Conservation (phyloP, 2,113 vertebrate genomes). For the Centrocercus urophasianus region DNA sequence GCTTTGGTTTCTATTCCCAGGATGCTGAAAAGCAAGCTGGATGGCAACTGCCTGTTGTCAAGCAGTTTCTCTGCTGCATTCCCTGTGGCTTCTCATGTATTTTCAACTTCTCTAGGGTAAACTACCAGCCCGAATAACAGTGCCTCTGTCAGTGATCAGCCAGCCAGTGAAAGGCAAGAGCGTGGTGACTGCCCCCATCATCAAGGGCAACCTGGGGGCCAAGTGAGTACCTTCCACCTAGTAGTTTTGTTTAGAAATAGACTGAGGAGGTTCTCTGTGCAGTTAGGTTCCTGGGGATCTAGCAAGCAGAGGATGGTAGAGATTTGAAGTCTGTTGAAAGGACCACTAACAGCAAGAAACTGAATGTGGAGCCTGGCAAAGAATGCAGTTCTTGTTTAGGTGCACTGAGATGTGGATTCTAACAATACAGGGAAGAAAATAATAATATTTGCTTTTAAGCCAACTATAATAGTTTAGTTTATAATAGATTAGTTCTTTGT, state of each 20-base stretch:
- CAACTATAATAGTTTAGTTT: neutral
- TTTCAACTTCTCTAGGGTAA: constrained; percentile 84
- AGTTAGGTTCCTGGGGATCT: neutral
- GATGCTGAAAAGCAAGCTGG: neutral
- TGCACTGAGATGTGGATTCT: neutral
- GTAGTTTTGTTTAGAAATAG: neutral
- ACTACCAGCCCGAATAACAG: constrained; percentile 92
- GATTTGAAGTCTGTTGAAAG: neutral
- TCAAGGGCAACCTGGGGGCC: constrained; percentile 93
- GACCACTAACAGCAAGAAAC: neutral
- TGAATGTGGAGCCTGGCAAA: neutral
- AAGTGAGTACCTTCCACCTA: constrained; percentile 82
- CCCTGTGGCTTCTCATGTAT: neutral
- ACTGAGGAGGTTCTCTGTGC: neutral
- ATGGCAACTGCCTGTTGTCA: neutral
- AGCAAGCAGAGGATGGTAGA: neutral
- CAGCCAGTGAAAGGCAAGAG: constrained; percentile 96
- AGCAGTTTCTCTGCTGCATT: neutral
- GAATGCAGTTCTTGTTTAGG: neutral
- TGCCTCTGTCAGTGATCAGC: constrained; percentile 94
- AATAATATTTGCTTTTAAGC: neutral
- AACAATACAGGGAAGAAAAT: neutral
- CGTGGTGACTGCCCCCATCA: constrained; percentile 91
- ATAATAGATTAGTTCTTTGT: neutral
- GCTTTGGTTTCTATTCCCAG: neutral